Percentiles rank a stretch among this genome's conserved stretches.
Evolutionary conservation across 2,113 vertebrate genomes (phyloP).

Genomic region (Colaptes auratus): DNA sequence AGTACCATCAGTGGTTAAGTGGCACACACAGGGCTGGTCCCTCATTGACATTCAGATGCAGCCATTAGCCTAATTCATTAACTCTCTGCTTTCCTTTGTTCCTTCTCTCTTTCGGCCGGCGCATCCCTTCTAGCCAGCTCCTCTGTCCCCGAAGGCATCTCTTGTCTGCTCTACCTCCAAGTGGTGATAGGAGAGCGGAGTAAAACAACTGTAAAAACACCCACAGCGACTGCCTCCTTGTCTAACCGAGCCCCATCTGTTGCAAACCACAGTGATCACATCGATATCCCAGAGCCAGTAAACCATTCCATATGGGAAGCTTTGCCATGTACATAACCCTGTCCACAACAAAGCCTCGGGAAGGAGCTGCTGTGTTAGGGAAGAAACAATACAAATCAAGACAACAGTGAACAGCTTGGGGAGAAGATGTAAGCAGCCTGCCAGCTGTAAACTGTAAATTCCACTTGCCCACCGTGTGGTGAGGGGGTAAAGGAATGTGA

Average conservation of each 20-base stretch:
- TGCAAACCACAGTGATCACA: background rate
- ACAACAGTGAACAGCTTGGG: background rate
- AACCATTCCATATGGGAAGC: background rate
- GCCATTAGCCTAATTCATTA: rapidly evolving
- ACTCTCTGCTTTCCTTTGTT: background rate
- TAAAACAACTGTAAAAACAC: background rate
- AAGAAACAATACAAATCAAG: constrained; percentile 24
- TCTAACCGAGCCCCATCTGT: constrained; percentile 8
- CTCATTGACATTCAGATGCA: background rate
- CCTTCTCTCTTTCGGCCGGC: background rate
- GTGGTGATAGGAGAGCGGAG: background rate
- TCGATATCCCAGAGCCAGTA: background rate
- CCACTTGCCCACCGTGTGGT: background rate
- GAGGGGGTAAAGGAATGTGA: background rate
- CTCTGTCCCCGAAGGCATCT: rapidly evolving
- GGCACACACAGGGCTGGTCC: background rate
- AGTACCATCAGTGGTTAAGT: background rate
- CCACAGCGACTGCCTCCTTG: background rate
- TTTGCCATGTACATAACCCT: constrained; percentile 8
- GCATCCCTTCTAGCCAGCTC: background rate
- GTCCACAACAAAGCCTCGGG: background rate
- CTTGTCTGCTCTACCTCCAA: background rate
- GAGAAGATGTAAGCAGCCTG: background rate
- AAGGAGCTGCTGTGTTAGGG: background rate
- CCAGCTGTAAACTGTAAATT: constrained; percentile 26